These are phyloP conservation scores for Thunnus albacares DNA, from an alignment of 2,797 vertebrate genomes.

Conservation along the genomic window DNA sequence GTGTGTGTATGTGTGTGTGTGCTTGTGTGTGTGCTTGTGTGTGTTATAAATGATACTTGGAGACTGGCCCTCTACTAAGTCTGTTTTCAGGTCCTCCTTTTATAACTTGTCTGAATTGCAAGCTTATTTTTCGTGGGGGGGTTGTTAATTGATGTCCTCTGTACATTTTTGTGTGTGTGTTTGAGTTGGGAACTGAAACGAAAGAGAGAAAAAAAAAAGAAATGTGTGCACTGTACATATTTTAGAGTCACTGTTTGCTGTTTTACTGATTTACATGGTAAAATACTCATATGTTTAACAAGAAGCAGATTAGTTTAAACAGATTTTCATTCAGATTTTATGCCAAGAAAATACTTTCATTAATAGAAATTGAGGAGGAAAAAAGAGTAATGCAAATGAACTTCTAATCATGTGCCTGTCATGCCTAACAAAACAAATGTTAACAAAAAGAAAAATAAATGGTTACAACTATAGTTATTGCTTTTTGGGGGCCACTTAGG, in stretches of 20 bases:
- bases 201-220: not conserved
- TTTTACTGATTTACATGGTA: slow-evolving; percentile 1
- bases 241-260: not conserved
- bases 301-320: not conserved
- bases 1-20: slow-evolving; percentile 12
- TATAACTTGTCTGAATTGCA: slow-evolving; percentile 18
- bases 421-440: not conserved
- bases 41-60: slow-evolving; percentile 49
- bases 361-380: not conserved
- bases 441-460: not conserved
- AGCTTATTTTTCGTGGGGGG: slow-evolving; percentile 4
- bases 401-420: not conserved
- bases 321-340: slow-evolving; percentile 12
- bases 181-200: not conserved
- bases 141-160: not conserved
- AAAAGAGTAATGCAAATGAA: not conserved
- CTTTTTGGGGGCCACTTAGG: not conserved
- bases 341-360: not conserved
- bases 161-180: not conserved
- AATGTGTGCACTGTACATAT: not conserved
- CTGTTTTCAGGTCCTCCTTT: slow-evolving; percentile 35
- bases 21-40: slow-evolving; percentile 1
- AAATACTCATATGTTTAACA: not conserved
- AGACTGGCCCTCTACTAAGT: slow-evolving; percentile 29
- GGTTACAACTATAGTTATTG: not conserved